Percentiles rank a stretch among this genome's conserved stretches.
phyloP scores from a whole-genome alignment of 2,113 vertebrate species.

The Solea senegalensis region DNA sequence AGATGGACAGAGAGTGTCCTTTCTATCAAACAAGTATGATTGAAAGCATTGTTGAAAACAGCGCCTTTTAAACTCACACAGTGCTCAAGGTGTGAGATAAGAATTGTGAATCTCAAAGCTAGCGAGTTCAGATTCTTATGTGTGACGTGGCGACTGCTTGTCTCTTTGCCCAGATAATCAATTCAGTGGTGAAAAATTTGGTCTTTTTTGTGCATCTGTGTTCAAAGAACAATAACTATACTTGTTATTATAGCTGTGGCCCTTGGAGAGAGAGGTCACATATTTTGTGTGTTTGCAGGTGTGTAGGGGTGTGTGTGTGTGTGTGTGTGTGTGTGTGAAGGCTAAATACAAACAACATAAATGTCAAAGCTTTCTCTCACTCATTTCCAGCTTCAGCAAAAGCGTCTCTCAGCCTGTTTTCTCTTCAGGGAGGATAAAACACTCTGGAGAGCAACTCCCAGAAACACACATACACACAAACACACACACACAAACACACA shows the following conservation, averaged over 20 bases:
- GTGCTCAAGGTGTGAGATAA: too few relatives aligned
- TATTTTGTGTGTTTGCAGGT: conserved; percentile 13
- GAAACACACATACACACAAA: conserved; percentile 28
- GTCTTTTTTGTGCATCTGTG: conserved; percentile 6
- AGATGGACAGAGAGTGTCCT: too few relatives aligned
- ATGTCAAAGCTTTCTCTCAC: conserved; percentile 37
- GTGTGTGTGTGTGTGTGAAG: neutral
- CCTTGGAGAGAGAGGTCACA: too few relatives aligned
- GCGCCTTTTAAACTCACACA: too few relatives aligned
- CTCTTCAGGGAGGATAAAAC: conserved; percentile 53
- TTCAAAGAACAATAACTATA: neutral
- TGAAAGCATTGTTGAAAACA: too few relatives aligned
- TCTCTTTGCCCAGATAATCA: too few relatives aligned
- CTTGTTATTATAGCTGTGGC: too few relatives aligned
- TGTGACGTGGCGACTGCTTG: too few relatives aligned
- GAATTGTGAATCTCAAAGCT: neutral
- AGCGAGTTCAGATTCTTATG: too few relatives aligned
- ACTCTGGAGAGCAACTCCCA: conserved; percentile 48
- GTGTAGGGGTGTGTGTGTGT: conserved; percentile 8
- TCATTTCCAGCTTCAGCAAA: conserved; percentile 54
- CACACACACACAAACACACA: conserved; percentile 40
- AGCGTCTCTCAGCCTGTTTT: conserved; percentile 29
- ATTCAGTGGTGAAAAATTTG: neutral
- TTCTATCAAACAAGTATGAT: too few relatives aligned
- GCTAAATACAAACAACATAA: conserved; percentile 9